Percentiles rank a stretch among this genome's conserved stretches.
These are phyloP conservation scores for Siphamia tubifer DNA, from an alignment of 2,113 vertebrate genomes.

Conservation along the genomic window DNA sequence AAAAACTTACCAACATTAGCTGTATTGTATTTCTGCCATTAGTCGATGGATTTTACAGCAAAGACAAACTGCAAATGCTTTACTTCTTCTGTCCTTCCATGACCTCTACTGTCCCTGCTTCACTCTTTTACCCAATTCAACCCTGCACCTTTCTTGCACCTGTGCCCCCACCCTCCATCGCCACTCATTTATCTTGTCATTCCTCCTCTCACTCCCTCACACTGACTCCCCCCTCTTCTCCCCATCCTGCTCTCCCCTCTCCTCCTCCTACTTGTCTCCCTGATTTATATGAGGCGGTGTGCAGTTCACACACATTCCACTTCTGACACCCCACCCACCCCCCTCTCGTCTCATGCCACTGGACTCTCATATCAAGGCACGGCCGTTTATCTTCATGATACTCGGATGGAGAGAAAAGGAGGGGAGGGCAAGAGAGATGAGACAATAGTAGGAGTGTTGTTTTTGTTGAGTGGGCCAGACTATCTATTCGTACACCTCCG, in stretches of 20 bases:
- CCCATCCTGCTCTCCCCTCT: conserved; percentile 36
- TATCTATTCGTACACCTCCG: conserved; percentile 30
- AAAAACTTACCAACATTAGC: too few species aligned
- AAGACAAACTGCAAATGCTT: background rate
- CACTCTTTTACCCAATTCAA: conserved; percentile 2
- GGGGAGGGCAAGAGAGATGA: conserved; percentile 32
- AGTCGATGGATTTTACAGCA: too few species aligned
- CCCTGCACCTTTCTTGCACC: conserved; percentile 48
- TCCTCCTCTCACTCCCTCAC: conserved; percentile 40
- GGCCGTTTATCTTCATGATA: conserved; percentile 68
- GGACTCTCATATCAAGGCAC: conserved; percentile 62
- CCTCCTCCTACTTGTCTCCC: conserved; percentile 53
- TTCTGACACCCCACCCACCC: conserved; percentile 33
- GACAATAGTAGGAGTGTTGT: conserved; percentile 52
- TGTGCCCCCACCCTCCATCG: conserved; percentile 44
- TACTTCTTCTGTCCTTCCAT: background rate
- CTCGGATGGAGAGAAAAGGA: conserved; percentile 28
- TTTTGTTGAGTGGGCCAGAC: conserved; percentile 53
- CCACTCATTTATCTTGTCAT: conserved; percentile 53
- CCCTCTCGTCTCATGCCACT: conserved; percentile 33
- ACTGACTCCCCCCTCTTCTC: conserved; percentile 12
- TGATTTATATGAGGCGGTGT: conserved; percentile 73
- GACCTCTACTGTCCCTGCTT: conserved; percentile 9
- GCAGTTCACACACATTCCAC: conserved; percentile 78
- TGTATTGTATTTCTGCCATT: too few species aligned